Base-by-base conservation (phyloP, 2,113 vertebrate genomes). In the Melanocharis versteri region DNA sequence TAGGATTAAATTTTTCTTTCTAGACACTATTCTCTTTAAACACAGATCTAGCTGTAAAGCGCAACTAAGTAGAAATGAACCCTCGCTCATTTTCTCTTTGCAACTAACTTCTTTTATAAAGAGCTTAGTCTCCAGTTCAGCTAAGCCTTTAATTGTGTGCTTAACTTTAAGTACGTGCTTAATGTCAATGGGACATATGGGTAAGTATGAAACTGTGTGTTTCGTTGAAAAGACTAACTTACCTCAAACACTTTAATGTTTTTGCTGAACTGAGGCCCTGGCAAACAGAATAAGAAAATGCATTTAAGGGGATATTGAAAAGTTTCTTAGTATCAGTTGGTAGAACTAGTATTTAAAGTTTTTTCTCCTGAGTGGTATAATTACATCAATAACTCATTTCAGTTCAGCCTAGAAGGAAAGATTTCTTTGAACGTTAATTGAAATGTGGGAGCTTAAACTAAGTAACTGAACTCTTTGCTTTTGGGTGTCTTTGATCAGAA, bases 161-260 rank as follows among this genome's bases (percentile, higher is more conserved):
- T 97, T 96, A 96, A 95, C 62, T 93, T 94, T 83, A 96, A 95
- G 94, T 92, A 80, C 73, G 90, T 88, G 82, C 85, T 96, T 97
- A 91, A 95, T 83, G 90, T 96, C 85, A 93, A 40, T 35, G 64
- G 71, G 85, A 93, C 90, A 78, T 94, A 94, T 92, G 94, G 90
- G 51, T 83, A 92, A 96, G 92, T 66, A 89, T 73, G 90, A 86
- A 91, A 94, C 56, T 90, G 27, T 71, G 83, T 85, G 51, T 93
- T 90, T 93, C 1, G 0, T 47, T 81, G 78, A 86, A 83, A 44
- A 83, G 91, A 79, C 10, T 51, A 89, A 85, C 58, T 86, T 96
- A 88, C 75, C 79, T 73, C 58, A 85, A 89, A 90, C 1, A 3
- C 62, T 93, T 83, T 86, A 92, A 83, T 71, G 37, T 48, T 93